Conservation (phyloP, 1,140 invertebrate genomes). For the Aphelenchoides besseyi region DNA sequence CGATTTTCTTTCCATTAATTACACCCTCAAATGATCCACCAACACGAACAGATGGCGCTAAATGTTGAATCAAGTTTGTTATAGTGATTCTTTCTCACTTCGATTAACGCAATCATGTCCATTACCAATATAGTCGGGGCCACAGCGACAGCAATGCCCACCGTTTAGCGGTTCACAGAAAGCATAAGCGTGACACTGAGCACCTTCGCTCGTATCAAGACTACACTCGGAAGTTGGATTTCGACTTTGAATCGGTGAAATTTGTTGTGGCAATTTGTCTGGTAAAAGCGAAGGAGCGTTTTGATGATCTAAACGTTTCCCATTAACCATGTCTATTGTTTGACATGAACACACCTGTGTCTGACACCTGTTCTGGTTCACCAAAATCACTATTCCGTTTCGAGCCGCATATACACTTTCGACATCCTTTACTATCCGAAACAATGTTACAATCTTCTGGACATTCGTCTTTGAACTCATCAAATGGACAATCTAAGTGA, state of each 20-base stretch:
- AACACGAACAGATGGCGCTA: conserved; percentile 74
- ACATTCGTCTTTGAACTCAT: conserved; percentile 23
- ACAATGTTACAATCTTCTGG: conserved; percentile 5
- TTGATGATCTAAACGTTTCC: neutral
- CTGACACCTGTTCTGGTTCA: no score
- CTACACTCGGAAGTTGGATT: neutral
- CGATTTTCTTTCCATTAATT: conserved; percentile 75
- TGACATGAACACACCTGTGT: no score
- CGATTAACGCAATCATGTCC: conserved; percentile 79
- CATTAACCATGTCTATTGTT: no score
- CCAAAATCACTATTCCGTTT: neutral
- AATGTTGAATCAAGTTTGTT: conserved; percentile 24
- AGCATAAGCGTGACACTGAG: conserved; percentile 75
- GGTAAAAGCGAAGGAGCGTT: neutral
- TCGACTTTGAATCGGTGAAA: conserved; percentile 1
- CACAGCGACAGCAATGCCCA: conserved; percentile 83
- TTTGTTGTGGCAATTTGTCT: conserved; percentile 12
- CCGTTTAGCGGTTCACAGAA: conserved; percentile 75
- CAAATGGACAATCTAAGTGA: conserved; percentile 21
- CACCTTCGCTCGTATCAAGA: neutral
- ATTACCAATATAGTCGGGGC: conserved; percentile 79
- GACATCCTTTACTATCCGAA: conserved; percentile 15
- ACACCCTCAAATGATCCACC: conserved; percentile 77
- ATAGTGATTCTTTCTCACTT: neutral
- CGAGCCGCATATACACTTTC: conserved; percentile 11